Conservation (phyloP, 1,140 invertebrate genomes). For the Chlorops oryzae region DNA sequence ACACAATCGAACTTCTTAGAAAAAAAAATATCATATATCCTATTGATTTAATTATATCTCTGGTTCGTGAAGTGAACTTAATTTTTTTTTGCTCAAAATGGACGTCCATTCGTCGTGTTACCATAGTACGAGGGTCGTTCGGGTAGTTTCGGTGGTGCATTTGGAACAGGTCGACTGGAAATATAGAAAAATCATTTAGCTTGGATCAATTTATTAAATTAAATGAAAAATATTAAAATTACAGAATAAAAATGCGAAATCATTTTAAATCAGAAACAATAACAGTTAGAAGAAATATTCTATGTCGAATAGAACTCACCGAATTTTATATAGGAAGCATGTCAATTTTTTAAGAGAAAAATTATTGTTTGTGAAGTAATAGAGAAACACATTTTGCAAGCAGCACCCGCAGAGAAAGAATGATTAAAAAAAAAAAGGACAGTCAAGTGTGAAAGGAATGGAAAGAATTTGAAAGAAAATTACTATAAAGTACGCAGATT, state of each 20-base stretch:
- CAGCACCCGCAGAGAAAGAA: too few species aligned
- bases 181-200: conserved; percentile 16
- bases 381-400: too few species aligned
- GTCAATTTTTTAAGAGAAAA: too few species aligned
- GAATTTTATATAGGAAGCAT: too few species aligned
- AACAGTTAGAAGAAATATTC: background rate
- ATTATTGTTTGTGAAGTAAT: too few species aligned
- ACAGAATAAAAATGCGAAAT: background rate
- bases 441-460: too few species aligned
- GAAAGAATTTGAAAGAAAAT: too few species aligned
- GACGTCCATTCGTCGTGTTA: conserved; percentile 36
- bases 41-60: background rate
- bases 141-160: conserved; percentile 37
- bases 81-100: conserved; percentile 20
- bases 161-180: conserved; percentile 33
- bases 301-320: background rate
- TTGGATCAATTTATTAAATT: too few species aligned
- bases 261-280: background rate
- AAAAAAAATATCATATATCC: background rate
- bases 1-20: too few species aligned
- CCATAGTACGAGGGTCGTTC: conserved; percentile 38
- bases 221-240: background rate
- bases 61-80: too few species aligned
- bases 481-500: too few species aligned
- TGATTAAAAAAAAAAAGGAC: too few species aligned